Percentiles rank a stretch among this genome's conserved stretches.
These are phyloP conservation scores for Bungarus multicinctus DNA, from an alignment of 2,113 vertebrate genomes.

Conservation along the genomic window DNA sequence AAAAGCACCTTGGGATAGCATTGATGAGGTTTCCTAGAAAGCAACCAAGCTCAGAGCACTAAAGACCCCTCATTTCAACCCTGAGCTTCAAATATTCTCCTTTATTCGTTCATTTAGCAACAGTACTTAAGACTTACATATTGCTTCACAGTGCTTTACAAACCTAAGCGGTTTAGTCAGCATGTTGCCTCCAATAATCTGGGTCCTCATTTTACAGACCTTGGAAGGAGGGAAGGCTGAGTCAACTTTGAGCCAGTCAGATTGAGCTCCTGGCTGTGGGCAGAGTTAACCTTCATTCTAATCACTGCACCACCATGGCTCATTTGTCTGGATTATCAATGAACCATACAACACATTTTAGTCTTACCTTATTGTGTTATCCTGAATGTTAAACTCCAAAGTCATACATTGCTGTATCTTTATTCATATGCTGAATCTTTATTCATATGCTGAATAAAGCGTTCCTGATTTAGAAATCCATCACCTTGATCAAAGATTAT, in stretches of 20 bases:
- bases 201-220: no score
- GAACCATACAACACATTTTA: background rate
- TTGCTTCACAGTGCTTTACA: no score
- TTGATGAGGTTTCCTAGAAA: background rate
- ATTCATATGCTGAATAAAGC: background rate
- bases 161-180: no score
- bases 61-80: background rate
- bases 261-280: no score
- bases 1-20: no score
- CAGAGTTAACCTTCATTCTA: no score
- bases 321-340: background rate
- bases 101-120: background rate
- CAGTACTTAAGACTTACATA: no score
- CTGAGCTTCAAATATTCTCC: background rate
- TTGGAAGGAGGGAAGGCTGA: no score
- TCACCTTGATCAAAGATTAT: background rate
- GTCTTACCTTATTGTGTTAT: background rate
- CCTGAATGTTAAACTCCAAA: background rate
- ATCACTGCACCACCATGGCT: no score
- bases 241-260: no score
- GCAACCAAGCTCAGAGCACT: background rate
- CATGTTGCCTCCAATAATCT: no score
- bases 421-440: background rate
- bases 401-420: background rate
- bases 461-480: background rate